Base-by-base conservation (phyloP, 1,140 invertebrate species). In the Drosophila tropicalis region DNA sequence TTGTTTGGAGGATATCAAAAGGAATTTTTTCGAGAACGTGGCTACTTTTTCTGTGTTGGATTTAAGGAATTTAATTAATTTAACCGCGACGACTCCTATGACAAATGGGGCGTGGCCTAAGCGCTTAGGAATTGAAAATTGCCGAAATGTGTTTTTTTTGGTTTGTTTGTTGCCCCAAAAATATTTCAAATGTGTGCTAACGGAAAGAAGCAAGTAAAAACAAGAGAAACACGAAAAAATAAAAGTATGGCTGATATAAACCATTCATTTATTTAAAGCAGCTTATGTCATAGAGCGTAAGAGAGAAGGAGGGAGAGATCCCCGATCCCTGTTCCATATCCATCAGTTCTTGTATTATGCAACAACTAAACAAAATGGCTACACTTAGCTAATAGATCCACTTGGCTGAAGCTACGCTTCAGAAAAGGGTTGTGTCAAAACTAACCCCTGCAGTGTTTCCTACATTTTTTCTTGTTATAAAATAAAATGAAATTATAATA, bases 261-360 rank as follows among this genome's bases (percentile, higher is more conserved):
- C 76, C 84, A 36, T 84, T 89, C 83, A 86, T 86, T 86, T 83
- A 87, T 83, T 87, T 79, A 83, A 90, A 90, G 85, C 86, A 80
- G 81, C 81, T 90, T 90, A 90, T 66, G 71, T 62, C 73, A 70
- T 77, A 51, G 40, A 41, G 13, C 17, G 40, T n/a, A 10, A 55
- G 56, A 36, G 62, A 39, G 67, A 44, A 54, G 25, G 3, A 22
- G 44, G 7, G 17, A 22, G 10, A 47, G 44, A 22, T 60, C 57
- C 57, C 32, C 57, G 36, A 34, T 60, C 13, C 57, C 57, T 36
- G 10, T 19, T 60, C 57, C 34, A 60, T 39, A 34, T 22, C 15
- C 62, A 47, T 40, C 60, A 60, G 62, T 60, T 41, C 22, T 29
- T 60, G 62, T 62, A 81, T 86, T 87, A 84, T 89, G 74, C 85